A percentile compares a stretch with the other conserved stretches of the same genome.
Evolutionary conservation across 2,113 vertebrate species (phyloP).

Genomic region (Notarius quadriscutis): DNA sequence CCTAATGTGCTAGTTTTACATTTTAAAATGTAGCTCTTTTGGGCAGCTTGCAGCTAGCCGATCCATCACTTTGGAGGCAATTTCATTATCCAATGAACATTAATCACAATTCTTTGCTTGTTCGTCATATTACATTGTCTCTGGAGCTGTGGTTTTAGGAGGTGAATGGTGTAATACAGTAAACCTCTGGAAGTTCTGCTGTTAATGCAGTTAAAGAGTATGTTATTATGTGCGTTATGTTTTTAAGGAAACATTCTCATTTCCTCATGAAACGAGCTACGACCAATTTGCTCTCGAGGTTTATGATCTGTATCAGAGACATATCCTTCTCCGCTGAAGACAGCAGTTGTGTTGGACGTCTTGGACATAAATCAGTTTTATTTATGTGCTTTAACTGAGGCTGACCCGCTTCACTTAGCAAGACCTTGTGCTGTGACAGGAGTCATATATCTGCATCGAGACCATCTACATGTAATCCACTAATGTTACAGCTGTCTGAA

Average conservation of each 20-base stretch:
- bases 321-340: neutral
- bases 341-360: neutral
- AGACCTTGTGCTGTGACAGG: neutral
- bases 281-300: neutral
- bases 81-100: slow-evolving; percentile 13
- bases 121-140: neutral
- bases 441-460: neutral
- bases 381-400: neutral
- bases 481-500: slow-evolving; percentile 8
- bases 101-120: slow-evolving; percentile 3
- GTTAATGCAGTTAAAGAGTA: slow-evolving; percentile 22
- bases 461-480: neutral
- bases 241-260: neutral
- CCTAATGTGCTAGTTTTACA: neutral
- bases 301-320: neutral
- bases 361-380: slow-evolving; percentile 1
- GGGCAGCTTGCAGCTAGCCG: neutral
- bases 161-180: neutral
- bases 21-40: slow-evolving; percentile 4
- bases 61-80: slow-evolving; percentile 5
- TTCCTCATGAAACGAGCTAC: neutral
- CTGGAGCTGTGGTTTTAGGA: neutral
- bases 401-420: neutral
- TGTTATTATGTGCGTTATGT: neutral
- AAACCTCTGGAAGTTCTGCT: neutral